Percentiles rank a stretch among this genome's conserved stretches.
Conservation (phyloP, 2,888 invertebrate genomes). For the Zele albiditarsus region DNA sequence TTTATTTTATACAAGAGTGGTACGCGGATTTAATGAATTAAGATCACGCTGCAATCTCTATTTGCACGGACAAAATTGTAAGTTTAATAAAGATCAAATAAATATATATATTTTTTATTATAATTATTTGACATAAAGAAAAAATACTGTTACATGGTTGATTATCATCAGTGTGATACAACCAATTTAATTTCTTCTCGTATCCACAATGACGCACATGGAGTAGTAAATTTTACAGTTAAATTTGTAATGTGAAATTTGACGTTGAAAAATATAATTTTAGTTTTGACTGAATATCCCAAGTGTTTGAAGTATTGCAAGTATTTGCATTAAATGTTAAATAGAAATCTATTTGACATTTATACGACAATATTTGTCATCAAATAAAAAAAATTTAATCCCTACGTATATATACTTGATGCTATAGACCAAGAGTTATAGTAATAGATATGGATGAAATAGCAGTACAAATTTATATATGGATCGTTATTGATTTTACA, state of each 20-base stretch:
- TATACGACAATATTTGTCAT: neutral
- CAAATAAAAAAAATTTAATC: neutral
- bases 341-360: no score
- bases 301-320: no score
- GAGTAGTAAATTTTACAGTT: no score
- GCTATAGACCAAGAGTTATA: neutral
- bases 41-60: constrained; percentile 66
- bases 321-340: no score
- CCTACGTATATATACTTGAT: neutral
- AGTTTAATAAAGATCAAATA: constrained; percentile 51
- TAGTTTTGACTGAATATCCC: no score
- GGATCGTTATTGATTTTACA: neutral
- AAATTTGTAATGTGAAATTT: no score
- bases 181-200: no score
- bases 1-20: constrained; percentile 61
- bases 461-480: neutral
- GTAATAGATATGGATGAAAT: neutral
- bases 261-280: no score
- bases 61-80: constrained; percentile 66
- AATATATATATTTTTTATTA: neutral
- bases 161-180: neutral
- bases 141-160: neutral
- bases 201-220: no score
- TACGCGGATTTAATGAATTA: constrained; percentile 67
- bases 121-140: neutral